Percentiles rank a stretch among this genome's conserved stretches.
phyloP scores from a whole-genome alignment of 2,113 vertebrate genomes.

The Sakesphorus luctuosus region DNA sequence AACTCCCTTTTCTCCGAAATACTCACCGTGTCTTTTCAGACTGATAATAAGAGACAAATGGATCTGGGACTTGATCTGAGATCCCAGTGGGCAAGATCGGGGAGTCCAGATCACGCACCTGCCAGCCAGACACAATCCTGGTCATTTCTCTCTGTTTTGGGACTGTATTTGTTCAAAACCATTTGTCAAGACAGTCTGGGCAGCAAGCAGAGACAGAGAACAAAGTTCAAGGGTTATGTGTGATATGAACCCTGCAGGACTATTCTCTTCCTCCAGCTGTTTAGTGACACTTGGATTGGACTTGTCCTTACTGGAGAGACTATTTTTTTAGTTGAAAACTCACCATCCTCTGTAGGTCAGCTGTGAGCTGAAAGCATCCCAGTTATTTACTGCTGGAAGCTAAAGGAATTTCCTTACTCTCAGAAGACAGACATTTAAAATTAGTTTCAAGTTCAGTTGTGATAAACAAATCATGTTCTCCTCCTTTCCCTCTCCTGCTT shows the following conservation, averaged over 20 bases:
- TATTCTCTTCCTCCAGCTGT: not conserved
- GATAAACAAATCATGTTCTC: conserved; percentile 46
- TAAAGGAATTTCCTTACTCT: conserved; percentile 52
- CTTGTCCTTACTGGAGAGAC: not conserved
- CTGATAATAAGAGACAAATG: not conserved
- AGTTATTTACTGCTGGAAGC: conserved; percentile 56
- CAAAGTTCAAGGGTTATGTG: conserved; percentile 43
- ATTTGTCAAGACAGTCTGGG: not conserved
- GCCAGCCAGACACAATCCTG: not conserved
- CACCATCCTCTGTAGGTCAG: not conserved
- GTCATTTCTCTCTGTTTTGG: not conserved
- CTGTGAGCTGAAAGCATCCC: conserved; percentile 45
- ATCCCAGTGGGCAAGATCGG: not conserved
- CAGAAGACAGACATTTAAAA: conserved; percentile 35
- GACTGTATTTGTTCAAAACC: not conserved
- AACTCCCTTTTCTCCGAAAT: not conserved
- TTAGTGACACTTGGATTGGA: conserved; percentile 5
- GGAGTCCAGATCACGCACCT: accelerated
- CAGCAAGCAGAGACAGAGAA: not conserved
- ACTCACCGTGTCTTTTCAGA: not conserved
- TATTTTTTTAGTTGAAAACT: not conserved
- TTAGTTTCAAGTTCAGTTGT: conserved; percentile 28
- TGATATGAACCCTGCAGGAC: not conserved
- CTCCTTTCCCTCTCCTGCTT: not conserved
- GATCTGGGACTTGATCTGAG: not conserved